Base-by-base conservation (phyloP, 2,797 vertebrate genomes). In the Tamandua tetradactyla region DNA sequence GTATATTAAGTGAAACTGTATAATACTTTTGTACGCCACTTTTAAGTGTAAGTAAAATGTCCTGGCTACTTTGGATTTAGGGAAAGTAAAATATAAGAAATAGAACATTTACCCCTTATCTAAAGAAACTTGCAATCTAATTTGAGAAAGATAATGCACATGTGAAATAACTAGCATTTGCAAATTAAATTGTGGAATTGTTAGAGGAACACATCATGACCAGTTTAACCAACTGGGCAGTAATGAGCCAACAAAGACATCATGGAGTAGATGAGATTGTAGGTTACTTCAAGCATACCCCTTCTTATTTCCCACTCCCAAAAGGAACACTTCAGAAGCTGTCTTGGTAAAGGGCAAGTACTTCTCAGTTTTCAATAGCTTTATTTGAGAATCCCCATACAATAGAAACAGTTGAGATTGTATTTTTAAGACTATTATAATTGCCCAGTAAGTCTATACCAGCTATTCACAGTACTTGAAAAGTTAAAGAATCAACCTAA, bases 51-150 rank as follows among this genome's bases (percentile, higher is more conserved):
- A 74, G n/a, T 62, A 87, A 59, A 15, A 81, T 55, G n/a, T 9
- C 66, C 32, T 80, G 47, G 37, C 14, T 87, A 32, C 37, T 83
- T 4, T 80, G 7, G 30, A 30, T 37, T 17, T 62, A 30, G 11
- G 23, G 37, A 40, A 22, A 76, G 23, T 74, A 72, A 89, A 88
- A 32, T 55, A 35, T 35, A 64, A 91, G 72, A 94, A 71, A 30
- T 32, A 57, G 49, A 82, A 71, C 17, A 66, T 10, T 35, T 40
- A 23, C 30, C 35, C 11, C 64, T 83, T 87, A 49, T 71, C 87
- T 95, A 68, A 91, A 94, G 20, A 11, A 95, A 5, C 9, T 66
- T 74, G 82, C 2, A 75, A 81, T 64, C 89, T 84, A 95, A 75
- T 57, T 71, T 7, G 12, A 84, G 57, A 83, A 89, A 92, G 11